Base-by-base conservation (phyloP, 2,888 invertebrate species). In the Caenorhabditis becei region DNA sequence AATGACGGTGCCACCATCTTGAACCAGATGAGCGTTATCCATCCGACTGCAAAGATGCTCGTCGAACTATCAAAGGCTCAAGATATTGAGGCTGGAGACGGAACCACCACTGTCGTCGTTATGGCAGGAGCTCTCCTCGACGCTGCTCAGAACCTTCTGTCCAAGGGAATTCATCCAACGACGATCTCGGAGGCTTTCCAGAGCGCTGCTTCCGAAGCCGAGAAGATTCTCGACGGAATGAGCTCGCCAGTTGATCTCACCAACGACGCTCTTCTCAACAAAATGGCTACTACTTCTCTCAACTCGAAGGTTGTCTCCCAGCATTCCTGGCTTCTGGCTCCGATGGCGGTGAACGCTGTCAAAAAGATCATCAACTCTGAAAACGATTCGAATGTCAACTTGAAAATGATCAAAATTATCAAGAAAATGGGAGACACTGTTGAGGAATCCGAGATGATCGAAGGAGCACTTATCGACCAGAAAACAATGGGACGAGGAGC, bases 1-100 rank as follows among this genome's bases (percentile, higher is more conserved):
- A 99, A 99, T 93, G 99, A 99, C 93, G 99, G 99, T 74, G 99
- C 99, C 41, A 99, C 99, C 41, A 99, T 99, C 92, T 93, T 99
- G 79, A 97, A 99, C 92, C 96, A 98, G 93, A 99, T 99, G 94
- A 96, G 96, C 92, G 97, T 99, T 1, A 94, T 96, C 83, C 99
- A 99, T 92, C 99, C 99, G 61, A 97, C 98, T 86, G 98, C 98
- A 23, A 97, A 97, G 94, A 98, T 99, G 97, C 93, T 99, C 91
- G 99, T 99, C 4, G 99, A 99, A 92, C 93, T 99, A 85, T 97
- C 98, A 1, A 95, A 96, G 90, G 98, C 99, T 20, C 99, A 91
- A 93, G 99, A 99, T 92, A 94, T 97, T 89, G 98, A 98, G 92
- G 99, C 99, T 88, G 99, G 99, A 58, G 99, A 99, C 93, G 99